Evolutionary conservation across 2,797 vertebrate species (phyloP).

Genomic region (Micrastur ruficollis): DNA sequence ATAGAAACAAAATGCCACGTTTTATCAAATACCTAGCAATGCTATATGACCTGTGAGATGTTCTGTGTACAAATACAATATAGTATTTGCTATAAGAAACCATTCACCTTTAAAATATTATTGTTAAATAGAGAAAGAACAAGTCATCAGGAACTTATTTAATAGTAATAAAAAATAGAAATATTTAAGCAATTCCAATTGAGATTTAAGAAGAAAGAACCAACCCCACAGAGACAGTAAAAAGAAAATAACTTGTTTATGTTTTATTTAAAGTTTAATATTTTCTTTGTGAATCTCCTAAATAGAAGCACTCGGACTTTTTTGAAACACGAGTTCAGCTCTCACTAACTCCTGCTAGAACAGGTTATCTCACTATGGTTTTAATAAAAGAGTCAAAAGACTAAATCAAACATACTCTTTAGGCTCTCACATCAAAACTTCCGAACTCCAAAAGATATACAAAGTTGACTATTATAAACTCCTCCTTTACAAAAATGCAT

Average conservation of each 20-base stretch:
- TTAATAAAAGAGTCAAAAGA: not conserved
- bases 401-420: not conserved
- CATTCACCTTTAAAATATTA: not conserved
- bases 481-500: not conserved
- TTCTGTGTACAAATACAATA: not conserved
- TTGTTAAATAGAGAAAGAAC: not conserved
- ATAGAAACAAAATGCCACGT: not conserved
- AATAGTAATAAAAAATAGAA: not conserved
- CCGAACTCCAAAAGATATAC: not conserved
- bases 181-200: not conserved
- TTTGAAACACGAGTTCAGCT: not conserved
- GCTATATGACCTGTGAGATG: not conserved
- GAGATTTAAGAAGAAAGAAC: not conserved
- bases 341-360: not conserved
- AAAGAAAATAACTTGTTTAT: not conserved
- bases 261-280: not conserved
- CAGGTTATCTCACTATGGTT: not conserved
- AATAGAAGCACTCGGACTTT: not conserved
- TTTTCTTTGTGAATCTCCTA: not conserved
- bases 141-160: not conserved
- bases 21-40: not conserved
- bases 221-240: not conserved
- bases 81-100: not conserved
- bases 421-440: not conserved
- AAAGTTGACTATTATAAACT: not conserved